Base-by-base conservation (phyloP, 53 echinoderm and acorn worm genomes). In the Mesocentrotus franciscanus region DNA sequence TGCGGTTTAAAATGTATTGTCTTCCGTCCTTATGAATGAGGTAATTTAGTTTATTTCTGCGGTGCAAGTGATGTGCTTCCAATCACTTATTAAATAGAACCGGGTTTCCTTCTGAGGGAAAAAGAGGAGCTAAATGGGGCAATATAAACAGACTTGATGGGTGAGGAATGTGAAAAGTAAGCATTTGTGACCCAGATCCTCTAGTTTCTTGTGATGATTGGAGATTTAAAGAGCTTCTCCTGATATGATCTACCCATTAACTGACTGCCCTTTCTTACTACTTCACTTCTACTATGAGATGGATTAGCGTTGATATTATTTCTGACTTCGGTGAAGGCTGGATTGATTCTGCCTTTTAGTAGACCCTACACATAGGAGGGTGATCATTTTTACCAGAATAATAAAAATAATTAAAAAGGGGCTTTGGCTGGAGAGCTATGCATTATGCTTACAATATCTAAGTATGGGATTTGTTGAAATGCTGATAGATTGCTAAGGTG, bases 71-170 rank as follows among this genome's bases (percentile, higher is more conserved):
- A 87, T 42, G 13, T 59, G 24, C 10, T 87, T 26, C n/a, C 29
- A 29, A 26, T 1, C 26, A 1, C 85, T 58, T 87, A 59, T 58
- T 12, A 27, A 87, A 87, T n/a, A 87, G 87, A 87, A 87, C n/a
- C 34, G 1, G 29, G 58, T 87, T 87, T 87, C 87, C 20, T 55
- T 42, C 15, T 49, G 17, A 20, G 18, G 22, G 20, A 87, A 87
- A 87, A 83, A 81, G 20, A 85, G 56, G 87, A 56, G 58, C 87
- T 27, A 87, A 87, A 87, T 87, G 29, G 59, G 87, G 58, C 87
- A 57, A 59, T 87, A 87, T 87, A 87, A 87, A 87, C 87, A 87
- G 29, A 58, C 3, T 29, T 13, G 58, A 57, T 58, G n/a, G 27
- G 57, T n/a, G 26, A 9, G 14, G 58, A 58, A 87, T 87, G 57